These are phyloP conservation scores for Sphenopsis melanotis DNA, from an alignment of 2,797 vertebrate species.

Conservation along the genomic window DNA sequence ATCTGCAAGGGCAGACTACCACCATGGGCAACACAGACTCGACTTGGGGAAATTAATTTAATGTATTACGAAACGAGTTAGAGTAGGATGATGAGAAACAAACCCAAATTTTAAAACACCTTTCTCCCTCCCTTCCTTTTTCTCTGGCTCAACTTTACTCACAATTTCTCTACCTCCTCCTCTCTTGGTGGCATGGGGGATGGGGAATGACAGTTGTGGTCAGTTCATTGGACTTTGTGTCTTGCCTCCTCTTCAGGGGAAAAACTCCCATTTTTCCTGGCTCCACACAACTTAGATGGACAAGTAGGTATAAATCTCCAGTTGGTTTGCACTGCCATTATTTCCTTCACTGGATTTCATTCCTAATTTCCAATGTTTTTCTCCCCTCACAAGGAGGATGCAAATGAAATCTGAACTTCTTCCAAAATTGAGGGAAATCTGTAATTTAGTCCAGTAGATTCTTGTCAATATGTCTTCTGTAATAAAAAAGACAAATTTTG, in stretches of 20 bases:
- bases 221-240: not conserved
- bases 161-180: not conserved
- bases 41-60: not conserved
- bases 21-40: not conserved
- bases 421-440: not conserved
- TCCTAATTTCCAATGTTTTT: not conserved
- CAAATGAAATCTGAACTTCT: not conserved
- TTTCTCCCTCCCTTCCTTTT: not conserved
- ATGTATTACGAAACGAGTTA: not conserved
- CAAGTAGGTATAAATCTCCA: not conserved
- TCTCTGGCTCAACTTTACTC: not conserved
- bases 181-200: not conserved
- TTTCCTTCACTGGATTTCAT: not conserved
- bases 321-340: not conserved
- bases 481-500: not conserved
- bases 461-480: not conserved
- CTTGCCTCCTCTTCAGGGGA: not conserved
- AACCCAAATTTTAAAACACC: not conserved
- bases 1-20: not conserved
- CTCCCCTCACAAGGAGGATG: not conserved
- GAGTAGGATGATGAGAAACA: not conserved
- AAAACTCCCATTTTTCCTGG: not conserved
- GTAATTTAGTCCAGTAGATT: not conserved
- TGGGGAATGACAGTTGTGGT: not conserved
- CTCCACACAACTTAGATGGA: not conserved